Conservation (phyloP, 2,888 invertebrate genomes). For the Papilio demoleus region DNA sequence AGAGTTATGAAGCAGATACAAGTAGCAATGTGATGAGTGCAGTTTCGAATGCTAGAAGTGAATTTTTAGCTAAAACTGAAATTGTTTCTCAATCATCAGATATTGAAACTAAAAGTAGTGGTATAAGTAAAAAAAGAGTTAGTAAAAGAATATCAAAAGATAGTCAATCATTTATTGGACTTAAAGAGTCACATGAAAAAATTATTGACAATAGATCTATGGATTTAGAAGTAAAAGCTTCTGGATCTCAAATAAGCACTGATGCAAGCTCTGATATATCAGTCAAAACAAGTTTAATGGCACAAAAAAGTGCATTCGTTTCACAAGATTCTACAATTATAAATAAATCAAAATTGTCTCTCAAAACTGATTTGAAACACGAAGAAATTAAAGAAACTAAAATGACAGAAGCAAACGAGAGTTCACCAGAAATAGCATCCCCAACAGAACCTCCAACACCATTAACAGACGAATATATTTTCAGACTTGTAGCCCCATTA, state of each 20-base stretch:
- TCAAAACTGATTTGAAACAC: slow-evolving; percentile 42
- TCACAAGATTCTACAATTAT: slow-evolving; percentile 34
- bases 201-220: neutral
- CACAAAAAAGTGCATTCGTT: neutral
- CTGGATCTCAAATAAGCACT: neutral
- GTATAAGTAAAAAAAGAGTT: neutral
- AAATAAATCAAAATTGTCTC: slow-evolving; percentile 40
- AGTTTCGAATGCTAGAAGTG: neutral
- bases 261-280: neutral
- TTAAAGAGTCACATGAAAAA: neutral
- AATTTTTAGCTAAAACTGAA: neutral
- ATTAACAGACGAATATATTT: slow-evolving; percentile 73
- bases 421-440: slow-evolving; percentile 59
- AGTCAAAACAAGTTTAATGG: neutral
- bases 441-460: slow-evolving; percentile 69
- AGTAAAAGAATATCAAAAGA: neutral
- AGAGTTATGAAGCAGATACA: slow-evolving; percentile 20
- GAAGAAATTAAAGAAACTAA: slow-evolving; percentile 42
- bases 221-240: neutral
- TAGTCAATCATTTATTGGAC: neutral
- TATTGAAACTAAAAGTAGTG: neutral
- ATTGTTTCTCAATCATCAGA: neutral
- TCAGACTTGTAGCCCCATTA: slow-evolving; percentile 64
- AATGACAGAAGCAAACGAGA: slow-evolving; percentile 32
- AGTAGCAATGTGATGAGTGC: no score